Evolutionary conservation across 1,140 invertebrate genomes (phyloP).

Genomic region (Scaptodrosophila lebanonensis): DNA sequence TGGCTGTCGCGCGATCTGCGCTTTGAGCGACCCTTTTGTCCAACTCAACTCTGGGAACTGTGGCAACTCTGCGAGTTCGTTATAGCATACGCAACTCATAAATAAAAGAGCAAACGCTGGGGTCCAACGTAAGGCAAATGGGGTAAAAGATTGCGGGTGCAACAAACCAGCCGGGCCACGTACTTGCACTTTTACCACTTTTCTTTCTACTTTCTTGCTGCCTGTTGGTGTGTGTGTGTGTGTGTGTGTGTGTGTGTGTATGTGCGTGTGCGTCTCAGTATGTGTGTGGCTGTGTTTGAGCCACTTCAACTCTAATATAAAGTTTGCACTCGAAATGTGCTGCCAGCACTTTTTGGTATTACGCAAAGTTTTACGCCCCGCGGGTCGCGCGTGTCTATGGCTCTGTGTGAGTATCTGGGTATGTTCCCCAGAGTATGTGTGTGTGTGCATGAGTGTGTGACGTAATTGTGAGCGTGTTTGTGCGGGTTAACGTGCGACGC

Average conservation of each 20-base stretch:
- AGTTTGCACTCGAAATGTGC: slow-evolving; percentile 72
- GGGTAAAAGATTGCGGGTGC: neutral
- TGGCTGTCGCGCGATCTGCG: no score
- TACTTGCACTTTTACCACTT: slow-evolving; percentile 62
- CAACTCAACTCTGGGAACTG: slow-evolving; percentile 7
- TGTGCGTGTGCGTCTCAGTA: slow-evolving; percentile 12
- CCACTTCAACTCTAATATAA: slow-evolving; percentile 74
- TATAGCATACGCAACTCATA: slow-evolving; percentile 71
- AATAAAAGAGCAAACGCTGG: slow-evolving; percentile 42
- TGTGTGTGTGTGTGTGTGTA: slow-evolving; percentile 6
- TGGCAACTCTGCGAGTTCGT: slow-evolving; percentile 48
- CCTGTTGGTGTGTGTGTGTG: slow-evolving; percentile 17
- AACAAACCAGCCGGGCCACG: slow-evolving; percentile 43
- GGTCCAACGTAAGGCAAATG: neutral
- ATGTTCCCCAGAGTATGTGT: no score
- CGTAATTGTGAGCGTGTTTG: slow-evolving; percentile 8
- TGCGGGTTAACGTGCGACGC: neutral
- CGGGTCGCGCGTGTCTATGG: slow-evolving; percentile 10
- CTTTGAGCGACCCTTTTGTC: no score
- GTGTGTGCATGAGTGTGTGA: slow-evolving; percentile 18
- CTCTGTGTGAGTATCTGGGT: no score
- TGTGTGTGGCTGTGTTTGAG: slow-evolving; percentile 39
- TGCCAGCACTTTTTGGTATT: slow-evolving; percentile 73
- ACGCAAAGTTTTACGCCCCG: slow-evolving; percentile 63
- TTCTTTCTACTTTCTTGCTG: slow-evolving; percentile 59